Evolutionary conservation across 2,113 vertebrate species (phyloP).

Genomic region (Triplophysa rosa): DNA sequence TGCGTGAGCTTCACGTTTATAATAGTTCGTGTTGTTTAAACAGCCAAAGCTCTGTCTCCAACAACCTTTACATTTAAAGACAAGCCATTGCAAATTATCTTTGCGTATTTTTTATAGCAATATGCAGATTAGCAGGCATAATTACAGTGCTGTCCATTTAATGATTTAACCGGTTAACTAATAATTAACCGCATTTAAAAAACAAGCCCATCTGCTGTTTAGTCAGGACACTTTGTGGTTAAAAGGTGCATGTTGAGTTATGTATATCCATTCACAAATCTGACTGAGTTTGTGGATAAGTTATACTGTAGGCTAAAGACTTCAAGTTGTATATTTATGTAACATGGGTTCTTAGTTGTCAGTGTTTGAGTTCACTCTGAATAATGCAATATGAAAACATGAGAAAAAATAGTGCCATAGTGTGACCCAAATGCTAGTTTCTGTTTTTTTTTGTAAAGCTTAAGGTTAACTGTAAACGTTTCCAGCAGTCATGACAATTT

Average conservation of each 20-base stretch:
- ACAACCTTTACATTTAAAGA: background rate
- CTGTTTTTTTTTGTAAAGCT: too few relatives aligned
- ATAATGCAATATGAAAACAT: too few relatives aligned
- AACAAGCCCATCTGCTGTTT: conserved; percentile 23
- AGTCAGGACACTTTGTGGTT: background rate
- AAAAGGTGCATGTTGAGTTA: background rate
- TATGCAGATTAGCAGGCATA: conserved; percentile 9
- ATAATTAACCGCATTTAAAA: conserved; percentile 39
- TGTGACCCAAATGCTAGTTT: too few relatives aligned
- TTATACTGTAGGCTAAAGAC: too few relatives aligned
- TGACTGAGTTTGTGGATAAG: background rate
- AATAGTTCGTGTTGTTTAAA: conserved; percentile 21
- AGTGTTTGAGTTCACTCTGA: too few relatives aligned
- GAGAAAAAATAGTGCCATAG: too few relatives aligned
- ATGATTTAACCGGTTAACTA: conserved; percentile 27
- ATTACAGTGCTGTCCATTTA: conserved; percentile 33
- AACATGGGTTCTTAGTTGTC: too few relatives aligned
- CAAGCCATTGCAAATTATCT: background rate
- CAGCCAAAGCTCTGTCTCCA: background rate
- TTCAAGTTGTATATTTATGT: background rate
- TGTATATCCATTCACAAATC: background rate
- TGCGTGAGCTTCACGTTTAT: conserved; percentile 23
- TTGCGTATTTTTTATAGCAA: background rate
- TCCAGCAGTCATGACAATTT: too few relatives aligned
- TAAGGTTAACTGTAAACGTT: too few relatives aligned